Base-by-base conservation (phyloP, 2,888 invertebrate species). In the Drosophila antonietae region DNA sequence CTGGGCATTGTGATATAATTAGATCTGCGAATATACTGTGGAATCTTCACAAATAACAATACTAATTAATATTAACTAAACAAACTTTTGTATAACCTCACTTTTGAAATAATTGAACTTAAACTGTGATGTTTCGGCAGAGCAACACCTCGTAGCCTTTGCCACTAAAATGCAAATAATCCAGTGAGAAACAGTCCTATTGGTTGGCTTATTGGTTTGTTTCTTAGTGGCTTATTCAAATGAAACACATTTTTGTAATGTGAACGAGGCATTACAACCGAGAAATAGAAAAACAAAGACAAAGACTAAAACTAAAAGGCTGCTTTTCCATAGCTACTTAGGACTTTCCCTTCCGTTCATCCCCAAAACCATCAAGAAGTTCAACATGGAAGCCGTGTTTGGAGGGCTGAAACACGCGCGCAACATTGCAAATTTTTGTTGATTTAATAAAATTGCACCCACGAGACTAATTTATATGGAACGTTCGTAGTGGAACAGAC, bases 371-470 rank as follows among this genome's bases (percentile, higher is more conserved):
- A 20, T 49, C 56, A 72, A 65, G 55, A 53, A 61, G 59, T 68
- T 72, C 59, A 68, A 65, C 57, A 49, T 58, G 46, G 33, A 41
- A 35, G 28, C 35, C 23, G 41, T 20, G 58, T 41, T n/a, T 28
- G 39, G 14, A 49, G 81, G 65, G 71, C 75, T 68, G 68, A 58
- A 86, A 77, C 64, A 73, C 37, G 68, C 64, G 51, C 72, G 64
- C 55, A 86, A 89, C 89, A 90, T 91, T 91, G 91, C 92, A 90
- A 92, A 91, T 90, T 91, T 90, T 86, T 87, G 91, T 91, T 92
- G 91, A 92, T 92, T 92, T 92, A 92, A 92, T 92, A 89, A 92
- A 91, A 92, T 92, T 86, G 87, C 88, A 90, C 92, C 91, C 92
- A 91, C 80, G 92, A 88, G 92, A 90, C 90, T 91, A 92, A 92